phyloP scores from a whole-genome alignment of 1,140 invertebrate genomes.

The Zaprionus tsacasi region DNA sequence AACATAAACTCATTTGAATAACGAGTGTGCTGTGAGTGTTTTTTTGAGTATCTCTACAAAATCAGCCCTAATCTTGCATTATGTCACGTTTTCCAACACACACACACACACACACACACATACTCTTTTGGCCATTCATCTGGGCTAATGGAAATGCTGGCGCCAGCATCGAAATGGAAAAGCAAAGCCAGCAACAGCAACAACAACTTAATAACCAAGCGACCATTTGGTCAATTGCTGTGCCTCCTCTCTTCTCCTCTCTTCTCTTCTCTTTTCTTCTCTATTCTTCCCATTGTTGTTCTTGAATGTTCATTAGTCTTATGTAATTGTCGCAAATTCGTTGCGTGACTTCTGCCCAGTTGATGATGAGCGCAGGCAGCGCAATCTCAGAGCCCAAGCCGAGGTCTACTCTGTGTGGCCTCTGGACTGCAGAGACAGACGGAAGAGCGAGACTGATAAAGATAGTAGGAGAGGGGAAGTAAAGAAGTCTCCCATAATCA shows the following conservation, averaged over 20 bases:
- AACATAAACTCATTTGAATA: neutral
- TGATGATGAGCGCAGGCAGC: constrained; percentile 13
- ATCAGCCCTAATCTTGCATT: constrained; percentile 11
- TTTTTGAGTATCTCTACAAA: neutral
- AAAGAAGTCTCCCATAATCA: neutral
- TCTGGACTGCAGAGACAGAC: neutral
- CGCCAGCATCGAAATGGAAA: constrained; percentile 37
- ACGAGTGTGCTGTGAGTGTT: constrained; percentile 1
- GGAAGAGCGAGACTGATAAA: neutral
- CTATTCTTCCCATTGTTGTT: neutral
- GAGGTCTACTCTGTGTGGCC: neutral
- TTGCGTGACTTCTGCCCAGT: constrained; percentile 45
- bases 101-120: neutral
- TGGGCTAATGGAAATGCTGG: constrained; percentile 42
- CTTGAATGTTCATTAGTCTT: constrained; percentile 41
- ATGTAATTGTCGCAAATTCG: constrained; percentile 46
- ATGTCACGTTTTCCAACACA: constrained; percentile 26
- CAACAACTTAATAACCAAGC: constrained; percentile 36
- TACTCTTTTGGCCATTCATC: neutral
- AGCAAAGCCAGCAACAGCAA: constrained; percentile 16
- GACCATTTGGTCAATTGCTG: constrained; percentile 34
- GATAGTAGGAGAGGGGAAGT: neutral
- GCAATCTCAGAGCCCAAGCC: constrained; percentile 2
- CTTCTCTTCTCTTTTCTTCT: constrained; percentile 6
- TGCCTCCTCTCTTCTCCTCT: constrained; percentile 9